These are phyloP conservation scores for Nematopogon swammerdamellus DNA, from an alignment of 2,888 invertebrate species.

Conservation along the genomic window DNA sequence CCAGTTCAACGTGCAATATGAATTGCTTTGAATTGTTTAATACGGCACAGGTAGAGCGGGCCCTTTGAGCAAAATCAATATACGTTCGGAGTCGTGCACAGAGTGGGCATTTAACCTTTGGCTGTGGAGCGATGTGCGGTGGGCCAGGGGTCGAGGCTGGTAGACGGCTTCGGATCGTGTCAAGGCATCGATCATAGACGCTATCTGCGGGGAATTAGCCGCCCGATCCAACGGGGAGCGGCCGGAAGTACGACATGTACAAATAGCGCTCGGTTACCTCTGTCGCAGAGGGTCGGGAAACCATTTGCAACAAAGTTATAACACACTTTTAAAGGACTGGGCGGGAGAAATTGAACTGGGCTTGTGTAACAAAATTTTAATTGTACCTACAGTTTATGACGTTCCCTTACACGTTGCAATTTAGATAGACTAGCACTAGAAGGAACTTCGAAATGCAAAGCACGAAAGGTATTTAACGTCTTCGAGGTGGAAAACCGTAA, in stretches of 20 bases:
- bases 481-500: no score
- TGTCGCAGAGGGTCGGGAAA: constrained; percentile 28
- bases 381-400: no score
- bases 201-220: constrained; percentile 46
- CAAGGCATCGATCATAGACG: constrained; percentile 42
- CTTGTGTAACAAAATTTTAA: no score
- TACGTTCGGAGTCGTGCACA: constrained; percentile 40
- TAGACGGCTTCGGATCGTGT: constrained; percentile 24
- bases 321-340: no score
- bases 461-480: no score
- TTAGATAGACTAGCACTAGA: no score
- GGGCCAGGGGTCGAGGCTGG: constrained; percentile 29
- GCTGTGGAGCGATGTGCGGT: constrained; percentile 27
- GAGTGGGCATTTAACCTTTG: constrained; percentile 42
- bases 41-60: background rate
- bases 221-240: background rate
- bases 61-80: constrained; percentile 39
- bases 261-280: constrained; percentile 32
- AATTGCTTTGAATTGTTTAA: no score
- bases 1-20: no score
- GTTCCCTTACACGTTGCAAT: no score
- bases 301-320: no score
- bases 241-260: constrained; percentile 33
- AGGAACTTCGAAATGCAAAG: no score
- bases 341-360: no score